These are phyloP conservation scores for Numenius arquata DNA, from an alignment of 2,113 vertebrate genomes.

Conservation along the genomic window DNA sequence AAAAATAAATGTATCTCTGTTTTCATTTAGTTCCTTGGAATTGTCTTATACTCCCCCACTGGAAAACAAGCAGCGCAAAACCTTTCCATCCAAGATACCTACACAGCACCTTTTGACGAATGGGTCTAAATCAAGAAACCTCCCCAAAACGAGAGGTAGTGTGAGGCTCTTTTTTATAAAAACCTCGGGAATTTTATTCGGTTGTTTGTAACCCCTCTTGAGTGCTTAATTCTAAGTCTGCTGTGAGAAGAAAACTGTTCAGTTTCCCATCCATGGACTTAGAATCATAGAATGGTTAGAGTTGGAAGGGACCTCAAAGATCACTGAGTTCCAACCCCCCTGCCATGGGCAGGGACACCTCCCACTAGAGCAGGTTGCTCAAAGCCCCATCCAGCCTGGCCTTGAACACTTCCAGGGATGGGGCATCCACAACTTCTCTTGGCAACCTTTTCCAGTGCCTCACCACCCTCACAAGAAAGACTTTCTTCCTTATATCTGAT, in stretches of 20 bases:
- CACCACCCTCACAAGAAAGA: too few species aligned
- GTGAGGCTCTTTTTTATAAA: not conserved
- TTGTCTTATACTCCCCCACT: constrained; percentile 83
- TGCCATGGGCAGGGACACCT: too few species aligned
- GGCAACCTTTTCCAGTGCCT: too few species aligned
- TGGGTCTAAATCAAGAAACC: constrained; percentile 77
- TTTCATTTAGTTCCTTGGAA: constrained; percentile 86
- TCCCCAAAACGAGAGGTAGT: constrained; percentile 83
- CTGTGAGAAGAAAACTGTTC: not conserved
- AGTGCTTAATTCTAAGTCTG: not conserved
- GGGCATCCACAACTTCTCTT: too few species aligned
- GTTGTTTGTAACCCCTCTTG: not conserved
- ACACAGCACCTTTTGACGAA: constrained; percentile 65
- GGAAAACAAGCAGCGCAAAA: constrained; percentile 92
- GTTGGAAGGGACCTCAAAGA: too few species aligned
- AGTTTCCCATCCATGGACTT: not conserved
- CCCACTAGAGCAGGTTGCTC: too few species aligned
- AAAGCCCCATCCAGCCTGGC: too few species aligned
- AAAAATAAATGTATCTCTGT: not conserved
- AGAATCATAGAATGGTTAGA: too few species aligned
- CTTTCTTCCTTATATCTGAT: too few species aligned
- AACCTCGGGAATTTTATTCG: not conserved
- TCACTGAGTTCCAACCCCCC: too few species aligned
- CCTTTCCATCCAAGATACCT: constrained; percentile 83
- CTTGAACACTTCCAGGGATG: too few species aligned